Base-by-base conservation (phyloP, 30 jellyfish, hydroid and myxozoan genomes). In the Nemopilema nomurai region DNA sequence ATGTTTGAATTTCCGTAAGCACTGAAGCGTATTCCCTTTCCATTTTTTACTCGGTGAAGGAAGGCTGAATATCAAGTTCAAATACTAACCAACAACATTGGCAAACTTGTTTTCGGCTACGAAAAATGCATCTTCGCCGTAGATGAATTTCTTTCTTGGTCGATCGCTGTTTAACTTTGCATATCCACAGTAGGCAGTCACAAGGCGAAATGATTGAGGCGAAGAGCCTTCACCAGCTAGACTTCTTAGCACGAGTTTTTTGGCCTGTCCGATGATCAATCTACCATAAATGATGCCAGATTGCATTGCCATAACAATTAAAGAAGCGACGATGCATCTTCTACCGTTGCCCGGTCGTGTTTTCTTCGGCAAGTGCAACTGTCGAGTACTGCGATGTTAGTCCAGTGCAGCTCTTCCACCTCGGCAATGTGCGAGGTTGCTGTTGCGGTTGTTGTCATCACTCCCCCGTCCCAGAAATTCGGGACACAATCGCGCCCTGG, bases 51-150 rank as follows among this genome's bases (percentile, higher is more conserved):
- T n/a, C n/a, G n/a, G n/a, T n/a, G n/a, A n/a, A n/a, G 57, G 13
- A 41, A 41, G 13, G 13, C 57, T 41, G 57, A 41, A 41, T n/a
- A 41, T 41, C 13, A 13, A 41, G 13, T 41, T 23, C 8, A 8
- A 26, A 69, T 30, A 80, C 91, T 9, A 33, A 89, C 96, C 96
- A 51, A 89, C 52, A n/a, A 89, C 96, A 73, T 89, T 72, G 0
- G 96, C 70, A 49, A 63, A 76, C 65, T 62, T 73, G 62, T 89
- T 89, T 67, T 89, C 96, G 25, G 96, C 86, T 28, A 89, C 76
- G 68, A 89, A 89, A 77, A 83, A 89, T 27, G 96, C 91, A 75
- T 89, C 96, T 81, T 89, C 96, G 51, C 96, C 96, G 75, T 77
- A 89, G 32, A 80, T 51, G 51, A 89, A 89, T 63, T 89, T 89